Evolutionary conservation across 1,140 invertebrate genomes (phyloP).

Genomic region (Lucilia sericata): DNA sequence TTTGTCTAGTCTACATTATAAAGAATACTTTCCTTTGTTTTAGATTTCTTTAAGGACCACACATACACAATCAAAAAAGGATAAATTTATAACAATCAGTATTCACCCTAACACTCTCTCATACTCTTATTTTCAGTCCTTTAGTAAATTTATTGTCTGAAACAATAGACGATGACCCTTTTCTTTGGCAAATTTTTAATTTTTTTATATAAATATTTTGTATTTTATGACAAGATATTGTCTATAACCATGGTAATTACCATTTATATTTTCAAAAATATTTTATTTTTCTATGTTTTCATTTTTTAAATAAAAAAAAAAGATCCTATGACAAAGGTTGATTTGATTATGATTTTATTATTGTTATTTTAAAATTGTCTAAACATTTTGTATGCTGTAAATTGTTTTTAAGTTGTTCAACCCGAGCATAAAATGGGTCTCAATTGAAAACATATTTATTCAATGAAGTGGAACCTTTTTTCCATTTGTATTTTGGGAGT

Average conservation of each 20-base stretch:
- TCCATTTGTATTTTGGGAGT: background rate
- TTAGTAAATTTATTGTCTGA: background rate
- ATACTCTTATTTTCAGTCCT: background rate
- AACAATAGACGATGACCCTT: background rate
- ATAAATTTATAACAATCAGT: background rate
- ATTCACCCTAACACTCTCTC: background rate
- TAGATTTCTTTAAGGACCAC: background rate
- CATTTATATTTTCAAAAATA: background rate
- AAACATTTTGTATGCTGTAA: background rate
- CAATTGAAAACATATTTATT: background rate
- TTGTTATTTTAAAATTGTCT: slow-evolving; percentile 31
- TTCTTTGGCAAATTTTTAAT: background rate
- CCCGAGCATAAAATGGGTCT: background rate
- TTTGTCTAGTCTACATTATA: background rate
- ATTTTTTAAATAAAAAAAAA: background rate
- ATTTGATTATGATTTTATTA: slow-evolving; percentile 24
- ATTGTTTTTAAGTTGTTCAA: background rate
- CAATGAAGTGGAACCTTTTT: background rate
- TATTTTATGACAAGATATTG: slow-evolving; percentile 12
- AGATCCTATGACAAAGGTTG: background rate
- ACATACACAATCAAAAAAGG: background rate
- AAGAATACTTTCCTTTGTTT: background rate
- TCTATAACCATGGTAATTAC: slow-evolving; percentile 1
- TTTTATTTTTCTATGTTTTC: background rate
- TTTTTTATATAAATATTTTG: background rate